A percentile compares a stretch with the other conserved stretches of the same genome.
phyloP scores from a whole-genome alignment of 2,888 invertebrate species.

The Cinara cedri region DNA sequence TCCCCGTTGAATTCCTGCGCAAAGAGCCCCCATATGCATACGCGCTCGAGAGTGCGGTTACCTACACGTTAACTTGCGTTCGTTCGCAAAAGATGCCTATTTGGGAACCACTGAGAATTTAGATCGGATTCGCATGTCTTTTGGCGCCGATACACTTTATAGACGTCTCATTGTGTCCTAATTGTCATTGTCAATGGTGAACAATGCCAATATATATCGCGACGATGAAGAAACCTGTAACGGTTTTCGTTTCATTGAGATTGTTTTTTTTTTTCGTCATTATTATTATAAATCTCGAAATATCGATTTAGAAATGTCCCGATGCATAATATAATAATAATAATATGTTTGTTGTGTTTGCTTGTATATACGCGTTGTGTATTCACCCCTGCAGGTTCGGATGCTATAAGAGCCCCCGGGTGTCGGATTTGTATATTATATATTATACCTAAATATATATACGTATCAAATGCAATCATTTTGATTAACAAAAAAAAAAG shows the following conservation, averaged over 20 bases:
- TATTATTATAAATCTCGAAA: neutral
- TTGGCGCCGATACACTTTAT: slow-evolving; percentile 47
- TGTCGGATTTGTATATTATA: neutral
- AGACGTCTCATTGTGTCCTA: slow-evolving; percentile 44
- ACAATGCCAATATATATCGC: slow-evolving; percentile 52
- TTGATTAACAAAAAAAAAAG: slow-evolving; percentile 17
- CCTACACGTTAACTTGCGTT: neutral
- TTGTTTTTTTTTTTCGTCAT: neutral
- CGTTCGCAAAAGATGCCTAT: slow-evolving; percentile 2
- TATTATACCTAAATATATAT: too few species aligned
- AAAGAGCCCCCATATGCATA: slow-evolving; percentile 20
- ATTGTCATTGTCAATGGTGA: slow-evolving; percentile 56
- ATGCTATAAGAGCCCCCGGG: neutral
- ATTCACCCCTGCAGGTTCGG: neutral
- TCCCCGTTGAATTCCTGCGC: neutral
- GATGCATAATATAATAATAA: neutral
- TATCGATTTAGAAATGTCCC: slow-evolving; percentile 1
- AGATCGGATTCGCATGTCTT: slow-evolving; percentile 23
- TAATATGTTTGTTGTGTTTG: neutral
- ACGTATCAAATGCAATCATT: neutral
- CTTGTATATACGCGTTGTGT: neutral
- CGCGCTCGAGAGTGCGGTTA: neutral
- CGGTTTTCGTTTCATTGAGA: slow-evolving; percentile 39
- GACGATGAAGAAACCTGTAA: slow-evolving; percentile 35
- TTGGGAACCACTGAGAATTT: slow-evolving; percentile 55